phyloP scores from a whole-genome alignment of 2,113 vertebrate genomes.

The Coptodon rendalli region DNA sequence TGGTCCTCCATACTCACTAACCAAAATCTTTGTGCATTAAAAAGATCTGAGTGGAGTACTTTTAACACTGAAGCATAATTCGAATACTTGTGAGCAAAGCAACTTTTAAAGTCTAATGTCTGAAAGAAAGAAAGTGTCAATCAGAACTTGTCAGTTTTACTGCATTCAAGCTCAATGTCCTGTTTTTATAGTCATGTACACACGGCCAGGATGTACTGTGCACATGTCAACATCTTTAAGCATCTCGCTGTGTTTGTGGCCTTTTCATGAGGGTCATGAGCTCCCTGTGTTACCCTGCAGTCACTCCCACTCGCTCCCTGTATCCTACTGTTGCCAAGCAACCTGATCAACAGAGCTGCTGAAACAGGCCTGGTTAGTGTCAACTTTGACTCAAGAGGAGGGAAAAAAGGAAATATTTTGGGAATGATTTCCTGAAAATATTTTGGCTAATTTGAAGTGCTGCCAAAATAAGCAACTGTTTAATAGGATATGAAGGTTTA shows the following conservation, averaged over 20 bases:
- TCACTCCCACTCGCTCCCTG: not conserved
- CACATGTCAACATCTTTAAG: constrained; percentile 20
- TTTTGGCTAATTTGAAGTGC: not conserved
- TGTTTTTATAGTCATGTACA: not conserved
- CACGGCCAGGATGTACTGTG: not conserved
- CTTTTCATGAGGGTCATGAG: constrained; percentile 1
- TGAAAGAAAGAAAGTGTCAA: not conserved
- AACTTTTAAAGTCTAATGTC: not conserved
- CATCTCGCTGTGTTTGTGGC: not conserved
- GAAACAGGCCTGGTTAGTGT: constrained; percentile 29
- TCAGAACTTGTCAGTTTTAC: not conserved
- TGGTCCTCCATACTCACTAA: too few species aligned
- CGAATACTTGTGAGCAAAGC: not conserved
- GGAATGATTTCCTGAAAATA: not conserved
- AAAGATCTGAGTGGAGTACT: not conserved
- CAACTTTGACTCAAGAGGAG: constrained; percentile 1
- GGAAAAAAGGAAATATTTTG: not conserved
- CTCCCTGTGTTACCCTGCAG: not conserved
- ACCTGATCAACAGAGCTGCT: constrained; percentile 37
- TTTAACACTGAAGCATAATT: not conserved
- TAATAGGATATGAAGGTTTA: not conserved
- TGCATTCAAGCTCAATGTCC: not conserved
- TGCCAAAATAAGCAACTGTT: constrained; percentile 9
- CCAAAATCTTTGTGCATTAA: not conserved
- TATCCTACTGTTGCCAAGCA: constrained; percentile 16